Percentiles rank a stretch among this genome's conserved stretches.
phyloP scores from a whole-genome alignment of 1,140 invertebrate species.

The Polypedilum pembai region DNA sequence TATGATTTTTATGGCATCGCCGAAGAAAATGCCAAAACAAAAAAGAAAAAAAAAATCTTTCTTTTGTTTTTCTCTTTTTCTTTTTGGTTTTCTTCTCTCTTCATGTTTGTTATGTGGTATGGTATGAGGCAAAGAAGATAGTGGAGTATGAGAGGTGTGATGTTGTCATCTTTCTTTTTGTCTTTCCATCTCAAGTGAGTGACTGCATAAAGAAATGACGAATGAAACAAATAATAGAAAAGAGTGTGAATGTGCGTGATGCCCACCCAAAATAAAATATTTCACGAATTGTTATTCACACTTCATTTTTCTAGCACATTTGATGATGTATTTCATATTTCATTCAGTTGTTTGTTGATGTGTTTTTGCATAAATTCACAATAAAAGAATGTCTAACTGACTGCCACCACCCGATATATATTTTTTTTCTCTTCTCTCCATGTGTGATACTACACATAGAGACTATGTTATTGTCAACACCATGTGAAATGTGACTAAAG shows the following conservation, averaged over 20 bases:
- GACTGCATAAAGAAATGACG: no score
- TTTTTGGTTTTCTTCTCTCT: not conserved
- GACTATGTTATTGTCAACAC: not conserved
- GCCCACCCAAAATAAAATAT: no score
- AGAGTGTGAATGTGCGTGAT: no score
- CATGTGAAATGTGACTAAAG: constrained; percentile 11
- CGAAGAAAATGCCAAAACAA: constrained; percentile 23
- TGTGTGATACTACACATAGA: no score
- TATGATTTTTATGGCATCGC: constrained; percentile 26
- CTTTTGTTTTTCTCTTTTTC: not conserved
- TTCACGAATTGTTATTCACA: not conserved
- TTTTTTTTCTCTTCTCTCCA: not conserved
- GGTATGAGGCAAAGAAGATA: not conserved
- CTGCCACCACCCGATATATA: not conserved
- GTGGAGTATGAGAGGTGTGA: not conserved
- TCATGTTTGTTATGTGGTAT: not conserved
- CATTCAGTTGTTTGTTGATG: constrained; percentile 9
- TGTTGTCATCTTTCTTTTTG: not conserved
- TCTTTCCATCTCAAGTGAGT: not conserved
- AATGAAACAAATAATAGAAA: no score
- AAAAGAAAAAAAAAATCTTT: not conserved
- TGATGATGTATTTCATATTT: constrained; percentile 1
- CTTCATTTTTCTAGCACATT: constrained; percentile 18
- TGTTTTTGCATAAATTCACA: constrained; percentile 18
- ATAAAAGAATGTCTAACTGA: not conserved